Percentiles rank a stretch among this genome's conserved stretches.
Evolutionary conservation across 1,140 invertebrate species (phyloP).

Genomic region (Apolygus lucorum): DNA sequence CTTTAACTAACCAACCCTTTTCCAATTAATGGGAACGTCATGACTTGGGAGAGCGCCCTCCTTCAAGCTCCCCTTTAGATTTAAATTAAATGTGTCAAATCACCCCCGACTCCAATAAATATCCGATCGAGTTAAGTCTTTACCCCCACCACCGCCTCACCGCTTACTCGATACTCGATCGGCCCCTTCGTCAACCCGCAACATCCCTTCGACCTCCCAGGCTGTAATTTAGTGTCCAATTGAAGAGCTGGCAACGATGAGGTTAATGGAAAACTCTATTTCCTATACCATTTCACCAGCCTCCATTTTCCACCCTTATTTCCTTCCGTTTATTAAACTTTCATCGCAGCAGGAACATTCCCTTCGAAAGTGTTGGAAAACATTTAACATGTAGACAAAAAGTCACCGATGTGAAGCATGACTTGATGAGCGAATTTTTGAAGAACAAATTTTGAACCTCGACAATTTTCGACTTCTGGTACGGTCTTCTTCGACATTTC

Average conservation of each 20-base stretch:
- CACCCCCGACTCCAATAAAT: slow-evolving; percentile 13
- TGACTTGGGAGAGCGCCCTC: background rate
- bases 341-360: too few species aligned
- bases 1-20: background rate
- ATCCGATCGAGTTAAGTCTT: slow-evolving; percentile 16
- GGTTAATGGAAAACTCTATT: slow-evolving; percentile 15
- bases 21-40: slow-evolving; percentile 3
- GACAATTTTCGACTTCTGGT: too few species aligned
- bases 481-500: too few species aligned
- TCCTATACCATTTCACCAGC: too few species aligned
- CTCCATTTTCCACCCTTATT: too few species aligned
- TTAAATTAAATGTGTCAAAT: slow-evolving; percentile 17
- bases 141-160: background rate
- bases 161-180: background rate
- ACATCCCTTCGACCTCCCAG: background rate
- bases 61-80: slow-evolving; percentile 3
- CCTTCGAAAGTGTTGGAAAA: too few species aligned
- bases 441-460: too few species aligned
- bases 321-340: too few species aligned
- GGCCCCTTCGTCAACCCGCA: background rate
- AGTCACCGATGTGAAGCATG: too few species aligned
- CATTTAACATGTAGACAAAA: too few species aligned
- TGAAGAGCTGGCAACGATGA: background rate
- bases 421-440: too few species aligned
- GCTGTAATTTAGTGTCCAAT: slow-evolving; percentile 4